These are phyloP conservation scores for Dicycla oo DNA, from an alignment of 2,888 invertebrate species.

Conservation along the genomic window DNA sequence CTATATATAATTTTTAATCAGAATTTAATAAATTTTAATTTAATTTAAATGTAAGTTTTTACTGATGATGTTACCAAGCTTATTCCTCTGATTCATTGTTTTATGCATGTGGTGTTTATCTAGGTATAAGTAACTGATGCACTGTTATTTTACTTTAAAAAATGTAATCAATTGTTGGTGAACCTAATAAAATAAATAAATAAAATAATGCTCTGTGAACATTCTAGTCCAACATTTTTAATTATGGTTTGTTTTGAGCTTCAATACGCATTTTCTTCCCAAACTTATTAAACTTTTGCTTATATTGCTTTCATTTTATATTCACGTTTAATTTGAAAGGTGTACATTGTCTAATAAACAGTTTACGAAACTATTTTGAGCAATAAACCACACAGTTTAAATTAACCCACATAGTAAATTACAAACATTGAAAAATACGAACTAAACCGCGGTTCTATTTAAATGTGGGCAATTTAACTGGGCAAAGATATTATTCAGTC, in stretches of 20 bases:
- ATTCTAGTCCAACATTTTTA: slow-evolving; percentile 8
- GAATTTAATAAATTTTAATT: no score
- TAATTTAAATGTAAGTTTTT: no score
- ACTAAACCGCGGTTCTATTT: slow-evolving; percentile 54
- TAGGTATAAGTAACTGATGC: no score
- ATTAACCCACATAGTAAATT: slow-evolving; percentile 58
- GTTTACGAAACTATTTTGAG: slow-evolving; percentile 37
- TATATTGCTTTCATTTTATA: slow-evolving; percentile 4
- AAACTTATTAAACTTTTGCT: neutral
- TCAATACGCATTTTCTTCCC: neutral
- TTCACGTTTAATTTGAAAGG: slow-evolving; percentile 17
- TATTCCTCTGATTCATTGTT: no score
- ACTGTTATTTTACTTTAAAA: no score
- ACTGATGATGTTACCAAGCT: no score
- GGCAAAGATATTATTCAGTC: slow-evolving; percentile 75
- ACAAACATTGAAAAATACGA: slow-evolving; percentile 54
- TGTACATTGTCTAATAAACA: slow-evolving; percentile 1
- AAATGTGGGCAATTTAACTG: slow-evolving; percentile 71
- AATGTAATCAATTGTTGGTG: no score
- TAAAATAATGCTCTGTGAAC: no score
- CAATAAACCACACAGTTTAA: slow-evolving; percentile 51
- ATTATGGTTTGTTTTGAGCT: slow-evolving; percentile 11
- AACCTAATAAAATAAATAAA: no score
- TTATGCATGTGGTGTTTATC: no score
- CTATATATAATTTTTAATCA: no score